These are phyloP conservation scores for Diaprepes abbreviatus DNA, from an alignment of 2,888 invertebrate species.

Conservation along the genomic window DNA sequence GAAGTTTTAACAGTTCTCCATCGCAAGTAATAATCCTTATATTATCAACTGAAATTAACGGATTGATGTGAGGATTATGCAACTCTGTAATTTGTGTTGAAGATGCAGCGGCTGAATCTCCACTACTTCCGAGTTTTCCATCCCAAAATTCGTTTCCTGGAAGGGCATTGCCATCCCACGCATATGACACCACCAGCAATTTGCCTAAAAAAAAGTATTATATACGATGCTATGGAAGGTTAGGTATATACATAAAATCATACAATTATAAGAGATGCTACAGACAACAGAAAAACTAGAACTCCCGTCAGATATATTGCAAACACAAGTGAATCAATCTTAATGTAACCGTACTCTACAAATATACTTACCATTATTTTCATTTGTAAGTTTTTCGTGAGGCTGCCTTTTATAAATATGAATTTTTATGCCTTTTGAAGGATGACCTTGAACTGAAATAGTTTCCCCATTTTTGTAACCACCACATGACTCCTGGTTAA, in stretches of 20 bases:
- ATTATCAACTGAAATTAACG: conserved; percentile 56
- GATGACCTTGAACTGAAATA: conserved; percentile 55
- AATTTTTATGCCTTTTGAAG: conserved; percentile 62
- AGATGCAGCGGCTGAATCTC: conserved; percentile 76
- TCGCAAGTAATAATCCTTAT: conserved; percentile 19
- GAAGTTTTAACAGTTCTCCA: conserved; percentile 1
- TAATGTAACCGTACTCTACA: too few species aligned
- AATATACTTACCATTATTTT: conserved; percentile 68
- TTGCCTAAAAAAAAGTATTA: conserved; percentile 56
- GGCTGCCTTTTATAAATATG: conserved; percentile 71
- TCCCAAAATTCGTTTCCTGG: conserved; percentile 83
- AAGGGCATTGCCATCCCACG: conserved; percentile 81
- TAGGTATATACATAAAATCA: too few species aligned
- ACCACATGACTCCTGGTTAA: conserved; percentile 68
- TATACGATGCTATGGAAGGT: neutral
- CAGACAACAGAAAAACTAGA: too few species aligned
- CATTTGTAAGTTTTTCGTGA: conserved; percentile 69
- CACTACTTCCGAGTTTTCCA: conserved; percentile 70
- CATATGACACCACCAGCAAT: conserved; percentile 76
- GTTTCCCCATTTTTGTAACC: conserved; percentile 67
- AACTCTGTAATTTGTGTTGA: conserved; percentile 74
- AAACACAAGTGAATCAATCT: too few species aligned
- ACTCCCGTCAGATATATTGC: too few species aligned
- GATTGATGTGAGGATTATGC: conserved; percentile 74
- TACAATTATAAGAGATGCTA: too few species aligned